Evolutionary conservation across 2,113 vertebrate genomes (phyloP), one percentile per base, ranked within the genome.

Genomic region (Malurus alboscapulatus): DNA sequence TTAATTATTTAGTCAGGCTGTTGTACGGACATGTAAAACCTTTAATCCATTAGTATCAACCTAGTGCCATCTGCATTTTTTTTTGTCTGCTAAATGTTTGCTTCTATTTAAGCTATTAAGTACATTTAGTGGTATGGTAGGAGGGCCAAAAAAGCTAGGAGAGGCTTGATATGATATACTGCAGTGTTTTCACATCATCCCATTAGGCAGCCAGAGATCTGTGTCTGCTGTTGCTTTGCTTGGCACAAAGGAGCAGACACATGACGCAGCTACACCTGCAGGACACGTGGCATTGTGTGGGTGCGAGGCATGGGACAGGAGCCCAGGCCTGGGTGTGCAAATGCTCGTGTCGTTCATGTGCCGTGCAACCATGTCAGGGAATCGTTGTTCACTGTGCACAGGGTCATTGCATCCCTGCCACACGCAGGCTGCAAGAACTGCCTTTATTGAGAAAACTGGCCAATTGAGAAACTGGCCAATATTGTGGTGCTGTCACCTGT

Each of bases 341-440:
- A 2, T 58, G 38, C 29, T 38, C 0, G 1, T 25, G 51, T 4
- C 0, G 2, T 4, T 27, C 6, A 1, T 1, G 16, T 29, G 27
- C 19, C 9, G 0, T 67, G 57, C 32, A 63, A 42, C 30, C 2
- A 1, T 3, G 3, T 12, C 42, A 65, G 67, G 25, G 76, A 74
- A 42, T 1, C 19, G 10, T 34, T 12, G 9, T 18, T 57, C 17
- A 5, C 30, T 45, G 22, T 45, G 12, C 45, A 47, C 15, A 10
- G 20, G 44, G 4, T 7, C 47, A 44, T 17, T 69, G 71, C 22
- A 26, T 10, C 34, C 51, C 47, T 51, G 17, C 47, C 14, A 24
- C 2, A 1, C 3, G 8, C 14, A 10, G 77, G 8, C 24, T 18
- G 14, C 27, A 53, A 42, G 87, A 73, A 55, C 65, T 55, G 30